Evolutionary conservation across 2,888 invertebrate species (phyloP), one percentile per base, ranked within the genome.

Genomic region (Brenthis hecate): DNA sequence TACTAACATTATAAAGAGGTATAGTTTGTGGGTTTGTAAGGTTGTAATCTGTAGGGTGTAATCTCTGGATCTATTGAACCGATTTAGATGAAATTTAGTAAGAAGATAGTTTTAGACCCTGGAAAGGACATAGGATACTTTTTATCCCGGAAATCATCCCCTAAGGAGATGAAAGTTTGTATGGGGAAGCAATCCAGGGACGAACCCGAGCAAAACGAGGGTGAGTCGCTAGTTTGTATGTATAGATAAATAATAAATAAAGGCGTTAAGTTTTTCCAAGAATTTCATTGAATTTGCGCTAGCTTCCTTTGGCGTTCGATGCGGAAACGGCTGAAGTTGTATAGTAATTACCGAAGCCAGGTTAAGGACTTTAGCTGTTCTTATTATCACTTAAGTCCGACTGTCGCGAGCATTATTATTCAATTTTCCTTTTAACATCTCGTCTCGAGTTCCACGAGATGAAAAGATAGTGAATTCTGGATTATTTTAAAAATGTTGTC

Each of bases 281-380:
- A 60, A 72, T 69, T 74, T 70, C 69, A 55, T 68, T 47, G 56
- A 80, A 85, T 76, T 83, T 62, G 60, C 77, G 68, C 75, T 62
- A 75, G 75, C 81, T 82, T 79, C 80, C 79, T 78, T 75, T 73
- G 72, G 70, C 77, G 74, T 75, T 74, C 73, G 74, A 75, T 78
- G 79, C 77, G 77, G 77, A 76, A 81, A 82, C 79, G 79, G 80
- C 72, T 74, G 60, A 85, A 86, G 76, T 84, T 84, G 74, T 66
- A 74, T 70, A 68, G 78, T 82, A 81, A 85, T 85, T 84, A 83
- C 82, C 78, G 77, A 74, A 78, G 73, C 70, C 75, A 77, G 78
- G 80, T 80, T 76, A 77, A 79, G 69, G 72, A 74, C 71, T 69
- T 71, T 76, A 77, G 75, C 56, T 66, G 72, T 72, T 73, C 72